A percentile compares a stretch with the other conserved stretches of the same genome.
These are phyloP conservation scores for Chromis chromis DNA, from an alignment of 2,797 vertebrate species.

Conservation along the genomic window DNA sequence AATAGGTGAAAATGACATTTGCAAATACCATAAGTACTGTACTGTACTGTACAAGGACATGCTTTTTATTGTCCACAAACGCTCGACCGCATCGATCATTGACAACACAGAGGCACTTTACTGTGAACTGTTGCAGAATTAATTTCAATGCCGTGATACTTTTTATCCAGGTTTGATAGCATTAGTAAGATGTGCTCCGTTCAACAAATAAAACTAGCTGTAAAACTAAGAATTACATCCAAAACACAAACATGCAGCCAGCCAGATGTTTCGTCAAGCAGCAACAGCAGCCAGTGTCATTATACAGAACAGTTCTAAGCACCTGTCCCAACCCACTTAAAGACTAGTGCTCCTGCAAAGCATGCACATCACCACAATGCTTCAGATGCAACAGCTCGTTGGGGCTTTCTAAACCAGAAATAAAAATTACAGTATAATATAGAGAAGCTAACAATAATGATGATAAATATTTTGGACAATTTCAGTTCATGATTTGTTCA, in stretches of 20 bases:
- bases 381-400: slow-evolving; percentile 10
- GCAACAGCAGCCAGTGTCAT: not conserved
- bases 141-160: slow-evolving; percentile 12
- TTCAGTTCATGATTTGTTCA: too few species aligned
- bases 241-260: slow-evolving; percentile 25
- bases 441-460: not conserved
- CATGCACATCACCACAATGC: not conserved
- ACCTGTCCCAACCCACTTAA: slow-evolving; percentile 14
- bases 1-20: slow-evolving; percentile 55
- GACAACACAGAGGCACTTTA: slow-evolving; percentile 26
- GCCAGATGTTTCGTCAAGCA: slow-evolving; percentile 13
- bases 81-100: slow-evolving; percentile 21
- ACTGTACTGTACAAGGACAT: slow-evolving; percentile 28
- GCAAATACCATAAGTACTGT: slow-evolving; percentile 46
- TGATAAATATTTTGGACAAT: too few species aligned
- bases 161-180: slow-evolving; percentile 4
- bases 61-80: slow-evolving; percentile 28
- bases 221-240: slow-evolving; percentile 5
- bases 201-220: slow-evolving; percentile 8
- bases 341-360: slow-evolving; percentile 16
- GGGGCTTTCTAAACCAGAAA: not conserved
- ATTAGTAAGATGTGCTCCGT: not conserved
- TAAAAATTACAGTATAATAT: not conserved
- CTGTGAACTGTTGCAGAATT: slow-evolving; percentile 19
- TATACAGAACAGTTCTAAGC: slow-evolving; percentile 12